Conservation (phyloP, 2,797 vertebrate genomes). For the Cygnus olor region DNA sequence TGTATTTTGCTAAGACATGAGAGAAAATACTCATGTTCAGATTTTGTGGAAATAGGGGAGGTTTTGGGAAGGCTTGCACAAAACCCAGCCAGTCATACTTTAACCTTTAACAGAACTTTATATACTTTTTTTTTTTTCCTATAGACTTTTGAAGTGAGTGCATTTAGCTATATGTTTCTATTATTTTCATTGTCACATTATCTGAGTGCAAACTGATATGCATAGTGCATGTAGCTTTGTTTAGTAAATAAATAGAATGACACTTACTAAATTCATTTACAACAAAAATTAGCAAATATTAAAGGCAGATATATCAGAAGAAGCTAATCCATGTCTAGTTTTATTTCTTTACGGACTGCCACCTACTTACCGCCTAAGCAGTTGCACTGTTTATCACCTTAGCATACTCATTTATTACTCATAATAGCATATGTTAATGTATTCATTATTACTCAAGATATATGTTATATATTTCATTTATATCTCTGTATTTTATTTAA, state of each 20-base stretch:
- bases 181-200: not conserved
- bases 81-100: not conserved
- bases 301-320: not conserved
- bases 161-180: not conserved
- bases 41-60: not conserved
- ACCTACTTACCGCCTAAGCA: not conserved
- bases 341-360: not conserved
- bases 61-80: not conserved
- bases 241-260: not conserved
- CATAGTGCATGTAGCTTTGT: accelerated
- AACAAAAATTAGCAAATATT: not conserved
- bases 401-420: not conserved
- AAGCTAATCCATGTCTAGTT: not conserved
- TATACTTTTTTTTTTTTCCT: not conserved
- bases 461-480: not conserved
- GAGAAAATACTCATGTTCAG: not conserved
- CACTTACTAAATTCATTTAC: not conserved
- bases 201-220: not conserved
- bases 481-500: not conserved
- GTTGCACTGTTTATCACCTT: not conserved
- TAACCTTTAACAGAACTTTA: not conserved
- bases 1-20: not conserved
- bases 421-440: no score
- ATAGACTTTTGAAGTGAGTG: not conserved
- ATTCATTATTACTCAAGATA: not conserved